phyloP scores from a whole-genome alignment of 2,113 vertebrate species.

The Scalopus aquaticus region DNA sequence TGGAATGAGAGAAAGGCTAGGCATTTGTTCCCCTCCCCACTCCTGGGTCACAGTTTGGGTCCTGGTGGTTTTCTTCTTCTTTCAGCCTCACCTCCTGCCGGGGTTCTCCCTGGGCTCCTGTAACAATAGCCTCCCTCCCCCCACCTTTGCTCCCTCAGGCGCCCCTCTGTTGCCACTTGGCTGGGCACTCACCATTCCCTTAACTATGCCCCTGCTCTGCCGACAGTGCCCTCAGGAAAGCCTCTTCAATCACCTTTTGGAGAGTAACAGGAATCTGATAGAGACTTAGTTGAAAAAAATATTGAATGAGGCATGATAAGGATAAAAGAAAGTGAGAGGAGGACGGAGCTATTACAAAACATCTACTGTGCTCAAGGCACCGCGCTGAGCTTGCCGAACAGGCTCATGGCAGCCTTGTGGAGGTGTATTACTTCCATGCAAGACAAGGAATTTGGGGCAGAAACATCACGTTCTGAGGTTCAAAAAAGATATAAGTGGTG shows the following conservation, averaged over 20 bases:
- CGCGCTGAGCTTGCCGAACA: no score
- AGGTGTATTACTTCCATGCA: not conserved
- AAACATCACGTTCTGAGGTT: not conserved
- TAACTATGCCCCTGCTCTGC: not conserved
- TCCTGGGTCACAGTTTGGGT: not conserved
- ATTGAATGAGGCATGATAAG: no score
- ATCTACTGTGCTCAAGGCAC: not conserved
- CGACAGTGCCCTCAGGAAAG: not conserved
- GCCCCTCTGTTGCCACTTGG: not conserved
- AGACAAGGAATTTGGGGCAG: not conserved
- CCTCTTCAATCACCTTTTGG: not conserved
- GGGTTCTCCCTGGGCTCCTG: not conserved
- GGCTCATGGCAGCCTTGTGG: not conserved
- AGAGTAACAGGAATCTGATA: not conserved
- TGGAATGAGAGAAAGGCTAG: not conserved
- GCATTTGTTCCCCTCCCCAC: not conserved
- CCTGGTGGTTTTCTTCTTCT: not conserved
- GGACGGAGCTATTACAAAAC: rapidly evolving
- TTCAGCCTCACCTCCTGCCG: not conserved
- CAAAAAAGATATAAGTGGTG: not conserved
- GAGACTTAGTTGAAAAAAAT: not conserved
- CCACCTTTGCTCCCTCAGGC: not conserved
- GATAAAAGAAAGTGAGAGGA: not conserved
- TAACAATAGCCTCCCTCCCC: no score
- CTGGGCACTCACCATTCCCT: not conserved